Conservation (phyloP, 2,797 vertebrate species). For the Phataginus tricuspis region DNA sequence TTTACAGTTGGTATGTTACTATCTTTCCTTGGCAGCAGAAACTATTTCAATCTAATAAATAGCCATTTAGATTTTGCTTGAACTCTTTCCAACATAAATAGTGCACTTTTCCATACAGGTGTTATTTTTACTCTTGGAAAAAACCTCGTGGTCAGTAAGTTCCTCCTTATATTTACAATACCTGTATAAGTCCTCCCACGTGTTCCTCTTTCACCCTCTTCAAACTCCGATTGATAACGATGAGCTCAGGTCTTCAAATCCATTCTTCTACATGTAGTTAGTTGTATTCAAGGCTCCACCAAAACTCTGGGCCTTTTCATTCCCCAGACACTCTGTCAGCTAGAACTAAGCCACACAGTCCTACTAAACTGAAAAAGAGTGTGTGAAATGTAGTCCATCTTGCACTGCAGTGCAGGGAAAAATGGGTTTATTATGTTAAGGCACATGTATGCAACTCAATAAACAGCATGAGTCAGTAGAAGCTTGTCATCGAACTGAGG, state of each 20-base stretch:
- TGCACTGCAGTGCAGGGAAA: fast-evolving
- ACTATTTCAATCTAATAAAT: not conserved
- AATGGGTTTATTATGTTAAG: not conserved
- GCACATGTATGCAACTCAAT: not conserved
- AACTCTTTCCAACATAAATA: not conserved
- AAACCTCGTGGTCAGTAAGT: not conserved
- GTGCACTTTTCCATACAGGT: not conserved
- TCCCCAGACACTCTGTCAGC: not conserved
- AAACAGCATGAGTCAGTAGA: not conserved
- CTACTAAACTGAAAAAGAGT: not conserved
- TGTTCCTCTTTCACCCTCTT: not conserved
- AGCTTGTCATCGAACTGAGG: not conserved
- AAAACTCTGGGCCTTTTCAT: not conserved
- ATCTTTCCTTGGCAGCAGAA: not conserved
- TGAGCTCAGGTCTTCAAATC: not conserved
- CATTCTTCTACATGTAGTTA: not conserved
- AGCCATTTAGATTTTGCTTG: not conserved
- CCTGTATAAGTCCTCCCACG: not conserved
- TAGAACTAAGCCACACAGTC: not conserved
- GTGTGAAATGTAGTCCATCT: not conserved
- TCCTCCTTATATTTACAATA: not conserved
- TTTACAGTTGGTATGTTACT: not conserved
- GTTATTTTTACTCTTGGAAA: not conserved
- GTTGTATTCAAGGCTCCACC: not conserved
- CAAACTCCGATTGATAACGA: not conserved